Evolutionary conservation across 53 echinoderm and acorn worm genomes (phyloP).

Genomic region (Patiria pectinifera): DNA sequence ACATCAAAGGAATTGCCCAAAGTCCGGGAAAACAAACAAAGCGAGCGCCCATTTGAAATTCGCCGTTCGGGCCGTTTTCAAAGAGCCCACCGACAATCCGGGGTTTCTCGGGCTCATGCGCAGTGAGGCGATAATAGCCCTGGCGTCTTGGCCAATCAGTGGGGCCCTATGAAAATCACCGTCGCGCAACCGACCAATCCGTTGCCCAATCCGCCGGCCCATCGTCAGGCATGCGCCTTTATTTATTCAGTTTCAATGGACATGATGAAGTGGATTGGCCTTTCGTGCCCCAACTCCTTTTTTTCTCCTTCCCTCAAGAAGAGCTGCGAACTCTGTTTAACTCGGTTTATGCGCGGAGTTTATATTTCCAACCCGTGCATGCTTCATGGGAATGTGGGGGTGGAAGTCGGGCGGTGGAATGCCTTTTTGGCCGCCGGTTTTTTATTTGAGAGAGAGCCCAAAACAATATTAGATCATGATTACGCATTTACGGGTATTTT

Average conservation of each 20-base stretch:
- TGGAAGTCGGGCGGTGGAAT: neutral
- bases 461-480: slow-evolving; percentile 26
- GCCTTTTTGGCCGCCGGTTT: neutral
- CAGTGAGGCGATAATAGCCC: slow-evolving; percentile 44
- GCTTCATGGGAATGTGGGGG: slow-evolving; percentile 27
- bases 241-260: slow-evolving; percentile 62
- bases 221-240: slow-evolving; percentile 58
- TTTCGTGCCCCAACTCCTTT: slow-evolving; percentile 41
- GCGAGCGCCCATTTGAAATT: slow-evolving; percentile 63
- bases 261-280: slow-evolving; percentile 64
- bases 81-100: slow-evolving; percentile 57
- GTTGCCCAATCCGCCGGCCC: neutral
- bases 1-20: slow-evolving; percentile 87
- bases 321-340: slow-evolving; percentile 5
- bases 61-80: slow-evolving; percentile 59
- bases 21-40: slow-evolving; percentile 99
- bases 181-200: slow-evolving; percentile 42
- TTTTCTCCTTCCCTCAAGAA: neutral
- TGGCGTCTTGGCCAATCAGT: slow-evolving; percentile 54
- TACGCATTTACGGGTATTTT: slow-evolving; percentile 26
- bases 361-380: slow-evolving; percentile 7
- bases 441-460: slow-evolving; percentile 17
- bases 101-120: slow-evolving; percentile 56
- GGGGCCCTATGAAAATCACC: slow-evolving; percentile 43
- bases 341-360: slow-evolving; percentile 24